These are phyloP conservation scores for Coenonympha arcania DNA, from an alignment of 2,888 invertebrate species.

Conservation along the genomic window DNA sequence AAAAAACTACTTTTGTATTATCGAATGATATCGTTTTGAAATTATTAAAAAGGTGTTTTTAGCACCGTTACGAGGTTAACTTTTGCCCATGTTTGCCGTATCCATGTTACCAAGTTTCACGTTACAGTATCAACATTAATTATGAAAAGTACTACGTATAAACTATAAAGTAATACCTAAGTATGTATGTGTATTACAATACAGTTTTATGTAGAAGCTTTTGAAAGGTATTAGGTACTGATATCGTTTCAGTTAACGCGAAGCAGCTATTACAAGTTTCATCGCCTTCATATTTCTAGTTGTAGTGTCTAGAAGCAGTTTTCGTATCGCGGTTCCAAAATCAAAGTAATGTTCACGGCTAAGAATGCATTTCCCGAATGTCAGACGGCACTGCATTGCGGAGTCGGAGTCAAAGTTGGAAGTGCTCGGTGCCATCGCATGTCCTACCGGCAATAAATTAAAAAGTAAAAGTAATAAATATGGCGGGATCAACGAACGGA, in stretches of 20 bases:
- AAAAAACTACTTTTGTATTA: too few relatives aligned
- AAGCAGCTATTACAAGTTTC: background rate
- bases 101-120: too few relatives aligned
- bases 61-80: too few relatives aligned
- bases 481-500: slow-evolving; percentile 34
- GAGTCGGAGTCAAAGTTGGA: slow-evolving; percentile 25
- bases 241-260: background rate
- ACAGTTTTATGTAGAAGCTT: too few relatives aligned
- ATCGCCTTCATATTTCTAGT: background rate
- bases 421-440: slow-evolving; percentile 30
- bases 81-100: too few relatives aligned
- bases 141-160: too few relatives aligned
- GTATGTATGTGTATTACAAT: too few relatives aligned
- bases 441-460: slow-evolving; percentile 31
- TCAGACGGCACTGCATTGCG: slow-evolving; percentile 30
- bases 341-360: slow-evolving; percentile 6
- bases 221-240: background rate
- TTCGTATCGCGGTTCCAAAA: background rate
- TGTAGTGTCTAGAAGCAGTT: slow-evolving; percentile 6
- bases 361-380: slow-evolving; percentile 13
- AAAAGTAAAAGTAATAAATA: slow-evolving; percentile 39
- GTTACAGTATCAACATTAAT: too few relatives aligned
- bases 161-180: too few relatives aligned
- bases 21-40: too few relatives aligned
- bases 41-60: too few relatives aligned